Conservation (phyloP, 2,888 invertebrate genomes). For the Cheilosia variabilis region DNA sequence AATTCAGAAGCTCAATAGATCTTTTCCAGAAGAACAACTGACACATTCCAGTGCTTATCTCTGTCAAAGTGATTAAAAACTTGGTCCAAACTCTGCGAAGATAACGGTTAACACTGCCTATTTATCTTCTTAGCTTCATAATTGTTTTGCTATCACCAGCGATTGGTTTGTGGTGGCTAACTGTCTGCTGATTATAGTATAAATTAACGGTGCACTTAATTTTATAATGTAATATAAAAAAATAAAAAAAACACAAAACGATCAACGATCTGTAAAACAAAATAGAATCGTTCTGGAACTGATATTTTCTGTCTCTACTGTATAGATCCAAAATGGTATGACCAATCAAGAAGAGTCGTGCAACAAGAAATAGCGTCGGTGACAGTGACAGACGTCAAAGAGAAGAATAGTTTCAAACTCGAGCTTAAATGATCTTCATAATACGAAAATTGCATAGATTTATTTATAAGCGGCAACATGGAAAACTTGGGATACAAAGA, state of each 20-base stretch:
- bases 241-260: slow-evolving; percentile 32
- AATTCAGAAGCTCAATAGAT: slow-evolving; percentile 56
- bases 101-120: background rate
- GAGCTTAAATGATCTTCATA: slow-evolving; percentile 63
- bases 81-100: slow-evolving; percentile 15
- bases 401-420: slow-evolving; percentile 8
- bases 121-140: slow-evolving; percentile 23
- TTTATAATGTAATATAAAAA: background rate
- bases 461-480: slow-evolving; percentile 80
- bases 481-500: slow-evolving; percentile 88
- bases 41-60: slow-evolving; percentile 59
- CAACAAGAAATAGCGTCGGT: slow-evolving; percentile 16
- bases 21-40: slow-evolving; percentile 21
- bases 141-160: slow-evolving; percentile 1
- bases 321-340: slow-evolving; percentile 56
- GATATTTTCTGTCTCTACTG: slow-evolving; percentile 4
- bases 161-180: background rate
- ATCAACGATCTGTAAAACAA: slow-evolving; percentile 32
- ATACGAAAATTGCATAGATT: slow-evolving; percentile 38
- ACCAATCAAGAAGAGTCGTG: slow-evolving; percentile 17
- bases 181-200: background rate
- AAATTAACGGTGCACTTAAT: background rate
- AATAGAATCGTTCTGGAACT: slow-evolving; percentile 8
- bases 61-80: background rate
- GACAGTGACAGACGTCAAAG: slow-evolving; percentile 13